Base-by-base conservation (phyloP, 2,888 invertebrate genomes). In the Listrodromus nycthemerus region DNA sequence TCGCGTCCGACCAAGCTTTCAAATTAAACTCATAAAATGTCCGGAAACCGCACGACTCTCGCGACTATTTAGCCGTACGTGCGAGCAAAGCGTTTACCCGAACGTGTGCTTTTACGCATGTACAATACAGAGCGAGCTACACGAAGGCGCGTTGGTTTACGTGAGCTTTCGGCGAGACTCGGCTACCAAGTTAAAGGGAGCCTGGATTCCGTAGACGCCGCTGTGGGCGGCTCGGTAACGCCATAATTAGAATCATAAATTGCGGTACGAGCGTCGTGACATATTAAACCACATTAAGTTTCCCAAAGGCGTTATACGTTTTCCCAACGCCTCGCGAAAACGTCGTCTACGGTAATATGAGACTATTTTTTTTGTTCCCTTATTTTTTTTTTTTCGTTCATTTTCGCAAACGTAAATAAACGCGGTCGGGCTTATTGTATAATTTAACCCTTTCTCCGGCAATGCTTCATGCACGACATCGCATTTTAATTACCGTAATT, bases 1-100 rank as follows among this genome's bases (percentile, higher is more conserved):
- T 70, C 71, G 55, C 61, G 69, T 81, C 70, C 65, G 75, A 70
- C 81, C 30, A 83, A 82, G 88, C 82, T 86, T 89, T 89, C 88
- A 91, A 92, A 92, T 92, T 91, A 92, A 91, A 91, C 88, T 91
- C 91, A 90, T 92, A 92, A 92, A 92, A 91, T 83, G 89, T 84
- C 87, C 86, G 85, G 76, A 85, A 89, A 86, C 87, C 86, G 82
- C 89, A 85, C 77, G 65, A 86, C 83, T 80, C 61, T 45, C n/a
- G 80, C 75, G 83, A 86, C 83, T 88, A 85, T 87, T 87, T 87
- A 79, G 86, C 83, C 84, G 83, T 84, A 83, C 84, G 33, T 61
- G 69, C 55, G 75, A 27, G 63, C 82, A 82, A 76, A 82, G 82
- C 85, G 77, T 61, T 77, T 73, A 30, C 58, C 33, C 85, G 69